Evolutionary conservation across 2,113 vertebrate genomes (phyloP).

Genomic region (Upupa epops): DNA sequence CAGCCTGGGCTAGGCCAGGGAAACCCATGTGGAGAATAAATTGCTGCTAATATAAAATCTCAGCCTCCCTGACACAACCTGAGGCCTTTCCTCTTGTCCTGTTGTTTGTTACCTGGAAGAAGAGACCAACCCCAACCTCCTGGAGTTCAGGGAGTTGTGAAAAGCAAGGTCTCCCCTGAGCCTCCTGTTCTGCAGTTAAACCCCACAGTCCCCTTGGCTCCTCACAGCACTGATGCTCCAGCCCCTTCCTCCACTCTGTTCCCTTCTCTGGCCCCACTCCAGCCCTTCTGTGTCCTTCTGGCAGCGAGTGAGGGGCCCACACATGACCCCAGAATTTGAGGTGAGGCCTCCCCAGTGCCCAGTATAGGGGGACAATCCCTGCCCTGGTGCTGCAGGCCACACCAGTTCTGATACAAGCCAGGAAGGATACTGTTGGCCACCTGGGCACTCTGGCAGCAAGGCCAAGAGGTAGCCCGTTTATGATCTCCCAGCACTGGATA

Average conservation of each 20-base stretch:
- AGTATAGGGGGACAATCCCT: background rate
- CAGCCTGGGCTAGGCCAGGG: background rate
- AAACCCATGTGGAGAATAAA: background rate
- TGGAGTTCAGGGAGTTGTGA: too few species aligned
- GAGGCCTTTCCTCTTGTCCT: too few species aligned
- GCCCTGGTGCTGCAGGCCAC: background rate
- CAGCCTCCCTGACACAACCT: too few species aligned
- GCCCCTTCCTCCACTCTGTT: too few species aligned
- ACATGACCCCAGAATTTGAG: background rate
- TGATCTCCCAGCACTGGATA: background rate
- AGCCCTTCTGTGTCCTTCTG: background rate
- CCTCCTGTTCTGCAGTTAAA: too few species aligned
- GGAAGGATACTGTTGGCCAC: background rate
- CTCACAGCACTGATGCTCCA: too few species aligned
- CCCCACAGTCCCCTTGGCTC: too few species aligned
- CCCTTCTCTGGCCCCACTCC: too few species aligned
- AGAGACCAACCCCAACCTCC: too few species aligned
- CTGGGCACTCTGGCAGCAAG: background rate
- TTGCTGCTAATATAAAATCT: too few species aligned
- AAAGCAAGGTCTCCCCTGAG: too few species aligned
- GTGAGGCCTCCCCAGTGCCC: background rate
- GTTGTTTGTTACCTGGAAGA: too few species aligned
- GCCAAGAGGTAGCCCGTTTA: background rate
- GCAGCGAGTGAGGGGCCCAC: background rate
- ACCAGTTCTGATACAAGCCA: background rate